Conservation (phyloP, 2,888 invertebrate genomes). For the Myathropa florea region DNA sequence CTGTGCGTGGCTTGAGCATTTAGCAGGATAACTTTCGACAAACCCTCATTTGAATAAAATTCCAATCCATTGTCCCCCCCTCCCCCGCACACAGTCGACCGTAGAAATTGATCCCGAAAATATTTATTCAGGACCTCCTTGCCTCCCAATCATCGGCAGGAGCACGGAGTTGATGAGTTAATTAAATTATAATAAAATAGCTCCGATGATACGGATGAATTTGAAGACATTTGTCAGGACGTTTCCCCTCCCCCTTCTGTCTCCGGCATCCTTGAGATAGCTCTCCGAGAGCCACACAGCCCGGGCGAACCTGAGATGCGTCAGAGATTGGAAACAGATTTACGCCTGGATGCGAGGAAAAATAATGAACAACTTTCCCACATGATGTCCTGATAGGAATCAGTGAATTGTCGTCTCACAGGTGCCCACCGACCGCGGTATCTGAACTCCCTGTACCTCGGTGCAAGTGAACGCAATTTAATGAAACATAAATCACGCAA, state of each 20-base stretch:
- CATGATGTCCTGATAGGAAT: conserved; percentile 36
- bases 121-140: conserved; percentile 42
- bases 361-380: conserved; percentile 27
- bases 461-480: conserved; percentile 55
- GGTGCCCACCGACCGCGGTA: not conserved
- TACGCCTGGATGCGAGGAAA: not conserved
- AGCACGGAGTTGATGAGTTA: conserved; percentile 38
- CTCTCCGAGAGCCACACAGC: no score
- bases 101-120: conserved; percentile 50
- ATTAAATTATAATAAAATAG: conserved; percentile 65
- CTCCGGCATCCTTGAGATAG: no score
- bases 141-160: not conserved
- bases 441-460: conserved; percentile 30
- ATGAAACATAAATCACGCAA: conserved; percentile 70
- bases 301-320: not conserved
- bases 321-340: not conserved
- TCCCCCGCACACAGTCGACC: not conserved
- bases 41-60: conserved; percentile 67
- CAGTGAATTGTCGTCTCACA: conserved; percentile 6
- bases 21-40: conserved; percentile 37
- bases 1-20: conserved; percentile 37
- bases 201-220: conserved; percentile 27
- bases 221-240: conserved; percentile 22
- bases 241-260: not conserved
- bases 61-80: conserved; percentile 45